These are phyloP conservation scores for Pyrrhia umbra DNA, from an alignment of 2,888 invertebrate genomes.

Conservation along the genomic window DNA sequence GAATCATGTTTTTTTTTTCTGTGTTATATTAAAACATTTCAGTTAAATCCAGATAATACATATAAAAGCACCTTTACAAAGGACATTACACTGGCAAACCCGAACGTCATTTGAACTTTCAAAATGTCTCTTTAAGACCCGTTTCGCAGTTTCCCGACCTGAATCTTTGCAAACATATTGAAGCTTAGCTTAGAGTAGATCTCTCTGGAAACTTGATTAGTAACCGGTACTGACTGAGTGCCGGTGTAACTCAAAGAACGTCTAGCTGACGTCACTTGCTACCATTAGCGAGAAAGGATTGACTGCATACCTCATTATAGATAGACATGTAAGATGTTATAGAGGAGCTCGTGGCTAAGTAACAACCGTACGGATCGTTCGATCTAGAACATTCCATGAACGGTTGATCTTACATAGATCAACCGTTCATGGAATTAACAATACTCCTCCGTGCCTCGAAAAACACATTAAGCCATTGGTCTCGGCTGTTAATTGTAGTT, in stretches of 20 bases:
- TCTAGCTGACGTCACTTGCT: slow-evolving; percentile 1
- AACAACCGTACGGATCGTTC: too few species aligned
- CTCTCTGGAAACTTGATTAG: slow-evolving; percentile 31
- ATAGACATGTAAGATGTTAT: too few species aligned
- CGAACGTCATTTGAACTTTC: slow-evolving; percentile 38
- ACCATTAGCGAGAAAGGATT: not conserved
- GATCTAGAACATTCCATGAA: too few species aligned
- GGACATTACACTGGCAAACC: slow-evolving; percentile 11
- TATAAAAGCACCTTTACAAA: slow-evolving; percentile 12
- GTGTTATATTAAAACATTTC: not conserved
- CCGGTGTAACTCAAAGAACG: not conserved
- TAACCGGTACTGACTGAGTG: slow-evolving; percentile 3
- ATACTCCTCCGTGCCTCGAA: too few species aligned
- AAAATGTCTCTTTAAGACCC: slow-evolving; percentile 41
- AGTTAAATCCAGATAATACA: not conserved
- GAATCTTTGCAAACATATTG: slow-evolving; percentile 27
- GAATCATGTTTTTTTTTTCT: too few species aligned
- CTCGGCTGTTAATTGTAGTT: too few species aligned
- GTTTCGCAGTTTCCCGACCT: slow-evolving; percentile 20
- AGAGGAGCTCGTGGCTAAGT: too few species aligned
- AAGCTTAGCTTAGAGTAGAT: slow-evolving; percentile 19
- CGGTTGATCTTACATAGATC: too few species aligned
- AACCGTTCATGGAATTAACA: too few species aligned
- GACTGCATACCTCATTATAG: too few species aligned
- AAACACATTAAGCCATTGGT: too few species aligned